These are phyloP conservation scores for Athene noctua DNA, from an alignment of 2,113 vertebrate species.

Conservation along the genomic window DNA sequence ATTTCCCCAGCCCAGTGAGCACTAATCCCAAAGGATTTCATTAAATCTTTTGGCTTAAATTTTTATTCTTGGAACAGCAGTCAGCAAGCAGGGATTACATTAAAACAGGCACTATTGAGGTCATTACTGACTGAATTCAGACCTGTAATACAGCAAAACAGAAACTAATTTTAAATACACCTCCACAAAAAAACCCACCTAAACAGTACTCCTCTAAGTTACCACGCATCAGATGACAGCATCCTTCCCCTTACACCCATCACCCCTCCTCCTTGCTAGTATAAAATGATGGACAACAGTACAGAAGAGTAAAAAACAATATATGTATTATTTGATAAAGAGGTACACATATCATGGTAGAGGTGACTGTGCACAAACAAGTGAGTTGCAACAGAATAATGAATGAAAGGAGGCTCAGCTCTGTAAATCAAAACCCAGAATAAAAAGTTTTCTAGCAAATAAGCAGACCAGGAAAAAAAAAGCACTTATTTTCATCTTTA, in stretches of 20 bases:
- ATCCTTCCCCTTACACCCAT: neutral
- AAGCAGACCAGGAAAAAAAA: neutral
- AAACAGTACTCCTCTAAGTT: neutral
- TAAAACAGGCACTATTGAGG: conserved; percentile 61
- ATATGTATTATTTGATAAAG: neutral
- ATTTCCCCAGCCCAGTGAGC: conserved; percentile 56
- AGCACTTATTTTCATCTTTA: neutral
- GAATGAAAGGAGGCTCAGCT: neutral
- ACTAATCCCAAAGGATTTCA: conserved; percentile 72
- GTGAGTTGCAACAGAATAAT: neutral
- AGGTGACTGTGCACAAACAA: neutral
- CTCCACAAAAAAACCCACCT: accelerated
- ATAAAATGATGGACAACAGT: neutral
- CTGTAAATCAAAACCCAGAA: neutral
- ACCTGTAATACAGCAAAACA: conserved; percentile 40
- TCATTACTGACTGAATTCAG: conserved; percentile 53
- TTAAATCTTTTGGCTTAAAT: conserved; percentile 73
- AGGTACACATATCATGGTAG: neutral
- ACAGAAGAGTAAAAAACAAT: neutral
- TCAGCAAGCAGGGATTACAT: conserved; percentile 64
- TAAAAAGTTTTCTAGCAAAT: neutral
- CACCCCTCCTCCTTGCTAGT: neutral
- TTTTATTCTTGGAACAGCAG: conserved; percentile 71
- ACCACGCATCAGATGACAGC: neutral
- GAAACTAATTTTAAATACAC: conserved; percentile 41